These are phyloP conservation scores for Parnassius apollo DNA, from an alignment of 2,888 invertebrate genomes.

Conservation along the genomic window DNA sequence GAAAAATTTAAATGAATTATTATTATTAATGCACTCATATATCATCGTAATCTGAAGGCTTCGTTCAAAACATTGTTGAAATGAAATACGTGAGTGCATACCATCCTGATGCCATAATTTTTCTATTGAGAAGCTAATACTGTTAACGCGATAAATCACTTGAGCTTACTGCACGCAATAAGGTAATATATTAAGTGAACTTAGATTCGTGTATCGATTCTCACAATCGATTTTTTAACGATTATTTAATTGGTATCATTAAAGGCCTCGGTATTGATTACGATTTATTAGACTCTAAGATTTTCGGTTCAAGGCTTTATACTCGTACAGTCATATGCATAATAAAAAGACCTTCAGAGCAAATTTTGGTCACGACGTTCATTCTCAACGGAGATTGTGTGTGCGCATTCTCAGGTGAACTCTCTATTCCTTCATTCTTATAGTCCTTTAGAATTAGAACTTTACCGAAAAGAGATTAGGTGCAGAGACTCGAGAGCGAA, in stretches of 20 bases:
- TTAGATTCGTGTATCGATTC: slow-evolving; percentile 49
- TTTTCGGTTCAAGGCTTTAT: slow-evolving; percentile 30
- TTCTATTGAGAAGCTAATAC: slow-evolving; percentile 7
- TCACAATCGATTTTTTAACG: slow-evolving; percentile 38
- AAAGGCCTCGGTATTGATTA: slow-evolving; percentile 56
- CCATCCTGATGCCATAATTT: neutral
- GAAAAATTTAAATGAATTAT: slow-evolving; percentile 3
- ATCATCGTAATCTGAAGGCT: slow-evolving; percentile 8
- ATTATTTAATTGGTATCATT: slow-evolving; percentile 69
- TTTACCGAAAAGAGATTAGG: too few relatives aligned
- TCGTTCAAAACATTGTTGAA: slow-evolving; percentile 5
- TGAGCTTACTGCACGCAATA: slow-evolving; percentile 43
- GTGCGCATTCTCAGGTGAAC: too few relatives aligned
- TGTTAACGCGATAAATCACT: slow-evolving; percentile 33
- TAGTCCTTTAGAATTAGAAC: too few relatives aligned
- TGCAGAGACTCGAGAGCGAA: too few relatives aligned
- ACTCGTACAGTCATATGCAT: too few relatives aligned
- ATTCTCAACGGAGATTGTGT: too few relatives aligned
- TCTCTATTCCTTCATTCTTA: too few relatives aligned
- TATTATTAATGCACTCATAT: slow-evolving; percentile 5
- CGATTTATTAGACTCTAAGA: slow-evolving; percentile 53
- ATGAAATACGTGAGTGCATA: neutral
- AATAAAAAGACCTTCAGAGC: too few relatives aligned
- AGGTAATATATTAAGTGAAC: slow-evolving; percentile 50
- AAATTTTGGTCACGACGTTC: too few relatives aligned